Evolutionary conservation across 1,140 invertebrate genomes (phyloP), one percentile per base, ranked within the genome.

Genomic region (Antheraea mylitta): DNA sequence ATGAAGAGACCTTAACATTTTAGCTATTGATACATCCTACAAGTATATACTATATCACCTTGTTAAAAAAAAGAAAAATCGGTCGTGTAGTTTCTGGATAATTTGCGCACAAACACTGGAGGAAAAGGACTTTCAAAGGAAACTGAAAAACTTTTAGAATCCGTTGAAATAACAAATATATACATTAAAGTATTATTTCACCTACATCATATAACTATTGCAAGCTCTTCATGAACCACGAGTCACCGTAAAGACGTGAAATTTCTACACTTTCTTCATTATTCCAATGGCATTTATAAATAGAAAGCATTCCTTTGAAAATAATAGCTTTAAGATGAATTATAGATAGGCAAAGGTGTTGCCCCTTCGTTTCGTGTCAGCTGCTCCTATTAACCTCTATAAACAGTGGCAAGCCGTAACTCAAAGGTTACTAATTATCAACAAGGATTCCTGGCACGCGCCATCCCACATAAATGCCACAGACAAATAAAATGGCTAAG

Each of bases 301-400:
- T n/a, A 53, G 45, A 13, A 53, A 0, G 1, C 16, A n/a, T 53
- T 53, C 45, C 45, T 53, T 53, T 53, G 45, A n/a, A n/a, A 53
- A 53, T 13, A 53, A 10, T 53, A 53, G 45, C 16, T 53, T n/a
- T 13, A 53, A 53, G 45, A 53, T 53, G 16, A 53, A 53, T 53
- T 53, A 53, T 16, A 53, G 45, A 53, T 53, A 53, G 7, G 9
- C 45, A 64, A 64, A 64, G 13, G 22, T 38, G 30, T 64, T 2
- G 30, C 7, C 37, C 62, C 62, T 16, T n/a, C 62, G 30, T 18
- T n/a, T 42, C 37, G 59, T 13, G 38, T 37, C 65, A 58, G 65
- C 65, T 68, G 61, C 38, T 19, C 64, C 19, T 48, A 65, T 65
- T 65, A 65, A 65, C 64, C 64, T 22, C 64, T 7, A 48, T 65